These are phyloP conservation scores for Talpa occidentalis DNA, from an alignment of 2,113 vertebrate species.

Conservation along the genomic window DNA sequence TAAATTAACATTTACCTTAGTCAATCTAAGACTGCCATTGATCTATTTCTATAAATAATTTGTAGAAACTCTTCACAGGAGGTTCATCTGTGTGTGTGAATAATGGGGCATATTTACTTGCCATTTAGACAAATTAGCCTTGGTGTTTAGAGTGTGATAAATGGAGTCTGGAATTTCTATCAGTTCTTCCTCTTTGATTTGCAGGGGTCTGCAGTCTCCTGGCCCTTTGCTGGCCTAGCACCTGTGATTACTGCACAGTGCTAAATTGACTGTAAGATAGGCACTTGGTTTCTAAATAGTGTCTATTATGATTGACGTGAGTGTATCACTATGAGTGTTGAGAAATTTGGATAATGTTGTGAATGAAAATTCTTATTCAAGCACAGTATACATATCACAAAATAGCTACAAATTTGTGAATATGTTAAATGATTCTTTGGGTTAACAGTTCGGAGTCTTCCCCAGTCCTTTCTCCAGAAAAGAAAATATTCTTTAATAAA, in stretches of 20 bases:
- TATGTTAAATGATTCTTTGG: background rate
- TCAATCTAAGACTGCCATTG: background rate
- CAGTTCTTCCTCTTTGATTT: background rate
- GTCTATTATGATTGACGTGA: background rate
- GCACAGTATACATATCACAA: background rate
- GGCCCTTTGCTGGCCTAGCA: background rate
- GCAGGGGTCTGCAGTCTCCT: background rate
- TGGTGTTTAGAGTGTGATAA: background rate
- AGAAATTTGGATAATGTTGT: background rate
- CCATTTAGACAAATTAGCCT: background rate
- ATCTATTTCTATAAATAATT: constrained; percentile 23
- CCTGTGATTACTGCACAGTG: background rate
- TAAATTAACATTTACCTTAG: constrained; percentile 21
- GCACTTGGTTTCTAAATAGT: background rate
- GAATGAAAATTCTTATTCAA: background rate
- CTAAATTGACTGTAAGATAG: background rate
- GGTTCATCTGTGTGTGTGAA: background rate
- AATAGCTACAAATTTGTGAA: background rate
- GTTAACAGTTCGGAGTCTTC: background rate
- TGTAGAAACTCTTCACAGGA: background rate
- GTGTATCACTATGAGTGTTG: background rate
- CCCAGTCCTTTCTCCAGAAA: background rate
- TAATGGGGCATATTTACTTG: background rate
- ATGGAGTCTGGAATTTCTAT: background rate
- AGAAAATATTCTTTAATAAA: constrained; percentile 1